These are phyloP conservation scores for Bacillus rossius DNA, from an alignment of 1,140 invertebrate species.

Conservation along the genomic window DNA sequence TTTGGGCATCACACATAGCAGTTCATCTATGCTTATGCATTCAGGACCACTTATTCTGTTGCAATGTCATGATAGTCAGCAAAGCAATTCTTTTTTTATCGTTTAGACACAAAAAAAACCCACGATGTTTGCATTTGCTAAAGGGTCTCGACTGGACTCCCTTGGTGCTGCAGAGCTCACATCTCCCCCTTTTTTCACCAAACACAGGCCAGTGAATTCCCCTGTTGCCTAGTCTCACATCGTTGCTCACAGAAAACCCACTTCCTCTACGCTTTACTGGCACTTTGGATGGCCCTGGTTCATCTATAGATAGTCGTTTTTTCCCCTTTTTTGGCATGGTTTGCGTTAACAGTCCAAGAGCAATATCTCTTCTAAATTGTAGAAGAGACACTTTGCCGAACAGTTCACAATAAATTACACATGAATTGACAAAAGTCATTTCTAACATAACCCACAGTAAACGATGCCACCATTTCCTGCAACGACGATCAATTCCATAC, in stretches of 20 bases:
- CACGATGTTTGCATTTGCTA: conserved; percentile 33
- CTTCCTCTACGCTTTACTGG: conserved; percentile 1
- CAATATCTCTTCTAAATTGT: conserved; percentile 5
- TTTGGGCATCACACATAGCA: no score
- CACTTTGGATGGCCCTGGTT: no score
- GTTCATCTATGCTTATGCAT: no score
- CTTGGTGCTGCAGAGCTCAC: conserved; percentile 36
- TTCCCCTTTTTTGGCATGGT: no score
- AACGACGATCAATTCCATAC: conserved; percentile 15
- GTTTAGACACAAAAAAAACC: conserved; percentile 35
- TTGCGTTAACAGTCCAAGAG: not conserved
- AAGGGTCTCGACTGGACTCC: conserved; percentile 35
- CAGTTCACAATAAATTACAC: conserved; percentile 12
- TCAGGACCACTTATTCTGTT: no score
- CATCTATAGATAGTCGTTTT: no score
- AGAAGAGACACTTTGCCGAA: conserved; percentile 10
- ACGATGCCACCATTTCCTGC: conserved; percentile 15
- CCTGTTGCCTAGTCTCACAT: conserved; percentile 35
- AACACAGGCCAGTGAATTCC: conserved; percentile 36
- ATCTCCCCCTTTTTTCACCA: conserved; percentile 32
- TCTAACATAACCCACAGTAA: conserved; percentile 13
- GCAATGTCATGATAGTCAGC: conserved; percentile 30
- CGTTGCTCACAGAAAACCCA: conserved; percentile 32
- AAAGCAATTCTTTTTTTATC: conserved; percentile 39
- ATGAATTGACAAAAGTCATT: conserved; percentile 17